These are phyloP conservation scores for Aproaerema taeniolella DNA, from an alignment of 2,888 invertebrate genomes.

Conservation along the genomic window DNA sequence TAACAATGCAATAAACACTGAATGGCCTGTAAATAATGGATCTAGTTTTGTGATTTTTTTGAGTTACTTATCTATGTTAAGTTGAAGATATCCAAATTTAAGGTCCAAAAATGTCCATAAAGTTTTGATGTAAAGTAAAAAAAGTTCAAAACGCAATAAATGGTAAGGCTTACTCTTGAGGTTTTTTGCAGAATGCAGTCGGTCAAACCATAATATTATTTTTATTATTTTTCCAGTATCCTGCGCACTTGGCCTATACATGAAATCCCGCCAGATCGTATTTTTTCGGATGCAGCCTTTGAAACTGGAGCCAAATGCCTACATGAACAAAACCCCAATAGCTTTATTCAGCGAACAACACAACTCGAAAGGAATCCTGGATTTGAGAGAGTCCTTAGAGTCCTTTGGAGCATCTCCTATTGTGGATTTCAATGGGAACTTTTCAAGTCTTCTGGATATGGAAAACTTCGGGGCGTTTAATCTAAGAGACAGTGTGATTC, in stretches of 20 bases:
- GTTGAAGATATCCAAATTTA: too few species aligned
- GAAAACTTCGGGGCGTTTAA: conserved; percentile 83
- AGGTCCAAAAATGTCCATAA: too few species aligned
- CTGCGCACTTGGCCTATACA: conserved; percentile 82
- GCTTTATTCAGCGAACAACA: conserved; percentile 79
- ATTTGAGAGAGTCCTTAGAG: conserved; percentile 53
- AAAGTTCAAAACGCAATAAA: too few species aligned
- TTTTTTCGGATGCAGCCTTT: conserved; percentile 81
- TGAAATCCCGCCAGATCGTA: conserved; percentile 79
- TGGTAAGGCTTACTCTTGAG: too few species aligned
- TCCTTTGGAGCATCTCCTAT: conserved; percentile 57
- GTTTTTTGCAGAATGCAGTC: too few species aligned
- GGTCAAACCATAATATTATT: too few species aligned
- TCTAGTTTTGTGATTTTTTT: too few species aligned
- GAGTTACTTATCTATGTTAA: too few species aligned
- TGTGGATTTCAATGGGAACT: conserved; percentile 81
- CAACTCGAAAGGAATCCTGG: conserved; percentile 46
- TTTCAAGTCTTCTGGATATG: conserved; percentile 78
- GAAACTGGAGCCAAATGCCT: conserved; percentile 79
- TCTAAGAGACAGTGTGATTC: conserved; percentile 71
- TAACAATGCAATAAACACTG: too few species aligned
- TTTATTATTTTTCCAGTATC: conserved; percentile 74
- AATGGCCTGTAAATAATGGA: too few species aligned
- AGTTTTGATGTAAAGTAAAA: too few species aligned
- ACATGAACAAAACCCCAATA: conserved; percentile 76